Evolutionary conservation across 2,797 vertebrate species (phyloP), one percentile per base, ranked within the genome.

Genomic region (Percopsis omiscomaycus): DNA sequence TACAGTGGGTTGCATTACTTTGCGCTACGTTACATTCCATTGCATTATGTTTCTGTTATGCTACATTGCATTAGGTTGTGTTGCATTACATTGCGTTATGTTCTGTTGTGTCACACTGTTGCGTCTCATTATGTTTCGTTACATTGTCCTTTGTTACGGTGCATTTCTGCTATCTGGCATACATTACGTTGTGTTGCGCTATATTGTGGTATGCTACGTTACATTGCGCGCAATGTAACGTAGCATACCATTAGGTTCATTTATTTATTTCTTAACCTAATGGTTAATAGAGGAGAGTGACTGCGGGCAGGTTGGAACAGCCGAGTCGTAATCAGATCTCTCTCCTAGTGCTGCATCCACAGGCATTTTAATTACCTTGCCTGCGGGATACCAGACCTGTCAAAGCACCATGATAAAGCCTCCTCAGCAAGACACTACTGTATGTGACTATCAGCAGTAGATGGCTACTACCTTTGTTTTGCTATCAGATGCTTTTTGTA

Each of bases 361-460:
- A 80, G 72, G 76, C 74, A 82, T 78, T 83, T 84, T 87, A 89
- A 90, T 90, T 88, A 88, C 68, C 72, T 61, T 67, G 71, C 75
- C 73, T 75, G 74, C 64, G 68, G 68, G 77, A 83, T 60, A 67
- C 79, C 73, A 69, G 67, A 73, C 81, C 71, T 87, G 83, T 86
- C 84, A 84, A 80, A 77, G 74, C 73, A 53, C 71, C 69, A 77
- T 69, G 76, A 67, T 71, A 62, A 37, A 47, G 28, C 37, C 2
- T 28, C 44, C 57, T 3, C 44, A 5, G 15, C 55, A 13, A 45
- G n/a, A 29, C 6, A 46, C 74, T 79, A 78, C 81, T 77, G 77
- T 75, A 69, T 55, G 69, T 59, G 67, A 60, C 66, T 69, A 75
- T 85, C 72, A 80, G 60, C 48, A 48, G 16, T n/a, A 68, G 57